Evolutionary conservation across 1,140 invertebrate species (phyloP), one percentile per base, ranked within the genome.

Genomic region (Chymomyza costata): DNA sequence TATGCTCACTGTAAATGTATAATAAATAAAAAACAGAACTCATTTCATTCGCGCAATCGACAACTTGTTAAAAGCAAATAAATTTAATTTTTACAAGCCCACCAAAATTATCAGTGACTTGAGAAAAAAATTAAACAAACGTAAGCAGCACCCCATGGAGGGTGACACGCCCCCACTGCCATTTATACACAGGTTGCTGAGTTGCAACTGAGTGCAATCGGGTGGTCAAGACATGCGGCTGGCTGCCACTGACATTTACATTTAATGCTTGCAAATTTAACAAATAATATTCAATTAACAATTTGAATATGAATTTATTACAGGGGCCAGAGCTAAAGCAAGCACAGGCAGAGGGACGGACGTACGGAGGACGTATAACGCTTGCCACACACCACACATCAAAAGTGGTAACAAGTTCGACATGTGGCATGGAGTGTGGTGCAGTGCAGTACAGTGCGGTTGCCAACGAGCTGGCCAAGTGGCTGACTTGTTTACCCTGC

Each of bases 271-370:
- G 73, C 73, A 80, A 80, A 80, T 80, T 80, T 81, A 76, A 82
- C 78, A 78, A 82, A 82, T 82, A 82, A 82, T 82, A 82, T 82
- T 82, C 78, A 82, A 82, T 82, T 82, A 82, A 82, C 78, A 76
- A 82, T 82, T 82, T 82, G 78, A 82, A 82, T 82, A 82, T 68
- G 70, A 82, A 82, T 82, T 76, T 82, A 82, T 82, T 65, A 82
- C 69, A 69, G 76, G 62, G 70, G 61, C 57, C 52, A 50, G 37
- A 34, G n/a, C 31, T n/a, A 5, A 6, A 34, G 13, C 31, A 34
- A 34, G 7, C n/a, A n/a, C n/a, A n/a, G n/a, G n/a, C n/a, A n/a
- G n/a, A n/a, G n/a, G n/a, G n/a, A 14, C 47, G 40, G 19, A 71
- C 53, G 61, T n/a, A 46, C 70, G 73, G 71, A 65, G 71, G 71